Evolutionary conservation across 2,113 vertebrate species (phyloP).

Genomic region (Talpa occidentalis): DNA sequence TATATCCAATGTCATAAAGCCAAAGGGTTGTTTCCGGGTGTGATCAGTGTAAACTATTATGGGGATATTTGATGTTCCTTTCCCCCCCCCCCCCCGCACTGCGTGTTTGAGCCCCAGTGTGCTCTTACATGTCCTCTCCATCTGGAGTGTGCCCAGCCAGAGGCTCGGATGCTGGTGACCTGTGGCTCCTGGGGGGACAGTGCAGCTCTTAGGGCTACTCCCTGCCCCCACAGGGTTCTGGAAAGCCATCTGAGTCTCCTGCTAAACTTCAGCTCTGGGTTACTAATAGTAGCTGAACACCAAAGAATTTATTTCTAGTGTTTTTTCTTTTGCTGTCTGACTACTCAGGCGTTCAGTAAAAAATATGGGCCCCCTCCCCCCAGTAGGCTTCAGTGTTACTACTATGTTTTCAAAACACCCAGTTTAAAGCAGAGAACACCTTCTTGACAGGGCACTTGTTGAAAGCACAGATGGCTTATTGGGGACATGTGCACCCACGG

Average conservation of each 20-base stretch:
- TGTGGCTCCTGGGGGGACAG: neutral
- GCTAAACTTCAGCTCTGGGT: neutral
- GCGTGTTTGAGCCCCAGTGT: neutral
- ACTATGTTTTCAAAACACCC: neutral
- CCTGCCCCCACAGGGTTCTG: no score
- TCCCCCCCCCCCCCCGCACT: neutral
- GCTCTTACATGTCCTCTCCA: accelerated
- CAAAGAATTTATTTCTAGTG: neutral
- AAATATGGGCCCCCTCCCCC: neutral
- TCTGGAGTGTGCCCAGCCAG: no score
- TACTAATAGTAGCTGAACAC: neutral
- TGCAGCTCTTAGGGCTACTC: no score
- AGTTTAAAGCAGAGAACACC: neutral
- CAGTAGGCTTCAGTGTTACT: neutral
- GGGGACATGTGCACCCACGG: no score
- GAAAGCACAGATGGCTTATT: neutral
- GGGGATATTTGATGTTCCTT: neutral
- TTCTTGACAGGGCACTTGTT: neutral
- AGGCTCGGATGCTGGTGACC: neutral
- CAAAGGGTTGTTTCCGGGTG: neutral
- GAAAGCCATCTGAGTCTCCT: neutral
- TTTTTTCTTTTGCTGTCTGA: neutral
- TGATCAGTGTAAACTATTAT: neutral
- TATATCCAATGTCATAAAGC: neutral
- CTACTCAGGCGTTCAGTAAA: neutral